Evolutionary conservation across 2,888 invertebrate genomes (phyloP).

Genomic region (Watsonalla binaria): DNA sequence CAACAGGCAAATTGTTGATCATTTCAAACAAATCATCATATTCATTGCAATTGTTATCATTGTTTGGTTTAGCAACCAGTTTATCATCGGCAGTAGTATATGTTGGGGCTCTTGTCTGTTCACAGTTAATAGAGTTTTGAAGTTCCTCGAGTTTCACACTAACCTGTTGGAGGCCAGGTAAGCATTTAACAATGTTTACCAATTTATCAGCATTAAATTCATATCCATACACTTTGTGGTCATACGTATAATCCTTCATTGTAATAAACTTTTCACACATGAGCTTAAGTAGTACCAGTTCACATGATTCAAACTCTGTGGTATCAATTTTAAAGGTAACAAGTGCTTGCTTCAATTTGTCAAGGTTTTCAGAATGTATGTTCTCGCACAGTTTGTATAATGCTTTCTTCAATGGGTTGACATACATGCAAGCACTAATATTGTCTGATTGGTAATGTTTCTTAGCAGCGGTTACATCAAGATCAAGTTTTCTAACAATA

Average conservation of each 20-base stretch:
- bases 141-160: constrained; percentile 39
- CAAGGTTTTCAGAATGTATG: constrained; percentile 41
- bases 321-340: constrained; percentile 47
- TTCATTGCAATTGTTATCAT: constrained; percentile 18
- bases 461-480: constrained; percentile 42
- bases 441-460: constrained; percentile 45
- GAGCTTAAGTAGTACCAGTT: constrained; percentile 55
- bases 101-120: constrained; percentile 6
- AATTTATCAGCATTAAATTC: constrained; percentile 41
- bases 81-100: constrained; percentile 9
- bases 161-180: constrained; percentile 39
- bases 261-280: constrained; percentile 58
- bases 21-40: constrained; percentile 40
- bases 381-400: constrained; percentile 63
- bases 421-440: constrained; percentile 32
- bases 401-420: constrained; percentile 58
- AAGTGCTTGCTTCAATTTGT: constrained; percentile 51
- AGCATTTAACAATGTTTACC: constrained; percentile 46
- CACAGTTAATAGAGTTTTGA: constrained; percentile 29
- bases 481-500: constrained; percentile 57
- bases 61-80: constrained; percentile 15
- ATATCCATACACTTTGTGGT: constrained; percentile 21
- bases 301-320: constrained; percentile 50
- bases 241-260: constrained; percentile 26
- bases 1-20: constrained; percentile 32